Conservation (phyloP, 2,888 invertebrate species). For the Orthosia incerta region DNA sequence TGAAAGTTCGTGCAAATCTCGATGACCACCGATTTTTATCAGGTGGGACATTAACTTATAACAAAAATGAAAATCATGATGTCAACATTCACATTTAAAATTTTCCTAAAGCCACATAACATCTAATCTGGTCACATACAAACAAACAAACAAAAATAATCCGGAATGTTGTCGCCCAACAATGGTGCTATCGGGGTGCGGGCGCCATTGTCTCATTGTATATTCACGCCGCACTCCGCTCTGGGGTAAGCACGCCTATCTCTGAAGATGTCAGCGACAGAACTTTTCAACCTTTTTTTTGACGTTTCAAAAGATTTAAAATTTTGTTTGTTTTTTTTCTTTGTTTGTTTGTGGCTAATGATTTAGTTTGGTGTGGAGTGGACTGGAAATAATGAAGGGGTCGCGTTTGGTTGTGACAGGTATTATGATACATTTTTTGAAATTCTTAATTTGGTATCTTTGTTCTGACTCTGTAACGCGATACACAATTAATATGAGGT, state of each 20-base stretch:
- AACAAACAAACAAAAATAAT: conserved; percentile 61
- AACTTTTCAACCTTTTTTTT: conserved; percentile 59
- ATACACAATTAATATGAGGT: background rate
- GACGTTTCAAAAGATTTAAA: conserved; percentile 59
- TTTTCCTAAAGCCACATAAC: background rate
- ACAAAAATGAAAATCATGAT: background rate
- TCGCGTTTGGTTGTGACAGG: conserved; percentile 38
- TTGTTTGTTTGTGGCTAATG: conserved; percentile 58
- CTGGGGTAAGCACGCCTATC: conserved; percentile 64
- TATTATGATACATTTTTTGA: conserved; percentile 27
- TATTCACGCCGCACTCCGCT: conserved; percentile 59
- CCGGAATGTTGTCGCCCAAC: conserved; percentile 46
- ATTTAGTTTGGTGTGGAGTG: conserved; percentile 41
- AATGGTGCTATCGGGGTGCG: conserved; percentile 65
- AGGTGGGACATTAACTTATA: background rate
- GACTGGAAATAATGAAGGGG: conserved; percentile 38
- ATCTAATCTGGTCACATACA: conserved; percentile 54
- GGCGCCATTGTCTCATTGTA: conserved; percentile 66
- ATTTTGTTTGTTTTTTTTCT: conserved; percentile 49
- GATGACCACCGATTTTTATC: background rate
- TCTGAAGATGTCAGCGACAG: conserved; percentile 64
- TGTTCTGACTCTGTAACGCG: background rate
- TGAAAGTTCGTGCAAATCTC: too few relatives aligned
- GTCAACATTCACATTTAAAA: conserved; percentile 5
- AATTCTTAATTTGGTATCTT: conserved; percentile 5